These are phyloP conservation scores for Drymonia ruficornis DNA, from an alignment of 2,888 invertebrate genomes.

Conservation along the genomic window DNA sequence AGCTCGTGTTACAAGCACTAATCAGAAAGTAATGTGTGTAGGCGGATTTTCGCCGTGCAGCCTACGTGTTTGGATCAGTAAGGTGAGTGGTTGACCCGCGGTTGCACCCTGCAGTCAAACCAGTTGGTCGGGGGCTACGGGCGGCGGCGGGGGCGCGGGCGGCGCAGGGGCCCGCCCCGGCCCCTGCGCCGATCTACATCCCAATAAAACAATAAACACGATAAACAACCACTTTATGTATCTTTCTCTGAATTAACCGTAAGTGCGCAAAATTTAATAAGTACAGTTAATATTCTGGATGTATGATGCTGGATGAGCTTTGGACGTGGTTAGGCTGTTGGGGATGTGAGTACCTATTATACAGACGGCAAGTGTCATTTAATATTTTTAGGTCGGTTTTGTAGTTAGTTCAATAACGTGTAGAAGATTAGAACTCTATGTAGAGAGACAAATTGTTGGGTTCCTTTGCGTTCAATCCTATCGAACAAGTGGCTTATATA, in stretches of 20 bases:
- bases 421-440: too few relatives aligned
- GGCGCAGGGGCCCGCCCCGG: constrained; percentile 37
- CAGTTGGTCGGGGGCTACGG: constrained; percentile 60
- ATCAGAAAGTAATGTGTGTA: constrained; percentile 62
- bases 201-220: constrained; percentile 54
- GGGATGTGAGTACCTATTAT: too few relatives aligned
- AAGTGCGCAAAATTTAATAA: not conserved
- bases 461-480: not conserved
- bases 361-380: too few relatives aligned
- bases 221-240: constrained; percentile 39
- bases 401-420: too few relatives aligned
- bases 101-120: constrained; percentile 71
- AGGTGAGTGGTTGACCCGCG: constrained; percentile 75
- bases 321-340: not conserved
- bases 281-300: constrained; percentile 3
- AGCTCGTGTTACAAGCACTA: constrained; percentile 46
- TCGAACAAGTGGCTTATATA: constrained; percentile 1
- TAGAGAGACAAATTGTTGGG: too few relatives aligned
- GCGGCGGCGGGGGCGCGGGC: constrained; percentile 38
- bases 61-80: constrained; percentile 71
- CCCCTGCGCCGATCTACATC: constrained; percentile 42
- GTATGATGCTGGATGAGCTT: too few relatives aligned
- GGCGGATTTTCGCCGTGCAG: constrained; percentile 71
- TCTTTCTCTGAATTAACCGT: constrained; percentile 15
- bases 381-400: too few relatives aligned